A percentile compares a stretch with the other conserved stretches of the same genome.
phyloP scores from a whole-genome alignment of 2,888 invertebrate species.

The Cantharis nigra region DNA sequence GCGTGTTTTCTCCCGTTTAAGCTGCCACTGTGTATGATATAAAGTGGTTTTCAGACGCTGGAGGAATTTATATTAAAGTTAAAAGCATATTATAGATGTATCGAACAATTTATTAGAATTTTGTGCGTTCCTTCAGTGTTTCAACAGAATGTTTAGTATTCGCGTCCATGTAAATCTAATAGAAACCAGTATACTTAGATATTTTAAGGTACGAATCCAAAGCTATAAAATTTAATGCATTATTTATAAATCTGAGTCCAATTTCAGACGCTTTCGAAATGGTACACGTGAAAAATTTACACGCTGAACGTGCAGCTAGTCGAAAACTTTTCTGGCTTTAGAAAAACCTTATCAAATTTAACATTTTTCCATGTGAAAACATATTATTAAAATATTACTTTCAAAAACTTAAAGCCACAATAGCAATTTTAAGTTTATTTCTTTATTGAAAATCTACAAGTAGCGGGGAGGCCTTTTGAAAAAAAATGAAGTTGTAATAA shows the following conservation, averaged over 20 bases:
- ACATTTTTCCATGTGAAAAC: constrained; percentile 1
- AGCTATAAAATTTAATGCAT: constrained; percentile 24
- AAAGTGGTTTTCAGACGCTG: constrained; percentile 19
- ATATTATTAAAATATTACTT: background rate
- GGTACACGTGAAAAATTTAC: constrained; percentile 24
- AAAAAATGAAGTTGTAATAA: background rate
- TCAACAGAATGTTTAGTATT: constrained; percentile 21
- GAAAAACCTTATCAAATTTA: constrained; percentile 15
- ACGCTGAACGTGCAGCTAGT: constrained; percentile 22
- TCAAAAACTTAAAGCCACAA: background rate
- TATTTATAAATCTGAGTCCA: constrained; percentile 23
- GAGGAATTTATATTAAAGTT: constrained; percentile 23
- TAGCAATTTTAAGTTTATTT: background rate
- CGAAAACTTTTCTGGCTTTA: constrained; percentile 17
- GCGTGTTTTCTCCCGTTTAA: constrained; percentile 21
- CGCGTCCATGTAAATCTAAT: constrained; percentile 16
- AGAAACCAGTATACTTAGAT: constrained; percentile 18
- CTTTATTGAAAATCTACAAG: background rate
- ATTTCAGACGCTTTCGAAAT: constrained; percentile 18
- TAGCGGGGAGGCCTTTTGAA: background rate
- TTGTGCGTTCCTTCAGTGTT: constrained; percentile 15
- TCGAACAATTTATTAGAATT: constrained; percentile 16
- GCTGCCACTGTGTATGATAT: constrained; percentile 20
- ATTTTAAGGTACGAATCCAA: constrained; percentile 19
- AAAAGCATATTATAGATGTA: constrained; percentile 18